Evolutionary conservation across 1,140 invertebrate genomes (phyloP).

Genomic region (Macrocentrus cingulum): DNA sequence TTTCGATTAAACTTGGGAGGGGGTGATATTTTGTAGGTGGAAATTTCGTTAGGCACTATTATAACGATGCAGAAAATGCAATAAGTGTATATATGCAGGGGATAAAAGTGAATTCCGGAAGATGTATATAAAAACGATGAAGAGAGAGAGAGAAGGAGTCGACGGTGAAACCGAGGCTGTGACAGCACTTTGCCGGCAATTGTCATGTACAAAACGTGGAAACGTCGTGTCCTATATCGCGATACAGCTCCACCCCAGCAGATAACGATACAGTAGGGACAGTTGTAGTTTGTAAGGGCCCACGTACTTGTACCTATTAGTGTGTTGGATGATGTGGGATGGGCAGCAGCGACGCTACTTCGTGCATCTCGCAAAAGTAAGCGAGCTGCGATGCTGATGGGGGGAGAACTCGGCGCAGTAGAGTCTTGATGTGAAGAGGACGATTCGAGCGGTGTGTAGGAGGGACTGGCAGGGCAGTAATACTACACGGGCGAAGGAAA

Average conservation of each 20-base stretch:
- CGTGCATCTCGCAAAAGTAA: neutral
- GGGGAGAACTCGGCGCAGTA: too few species aligned
- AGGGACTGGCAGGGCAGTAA: constrained; percentile 11
- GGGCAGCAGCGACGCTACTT: constrained; percentile 5
- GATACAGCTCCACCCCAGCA: neutral
- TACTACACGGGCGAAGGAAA: constrained; percentile 20
- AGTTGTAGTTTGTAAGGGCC: constrained; percentile 21
- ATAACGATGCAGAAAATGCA: too few species aligned
- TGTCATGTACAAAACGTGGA: constrained; percentile 44
- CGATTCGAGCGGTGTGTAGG: neutral
- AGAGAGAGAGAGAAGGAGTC: too few species aligned
- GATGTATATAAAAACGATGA: constrained; percentile 6
- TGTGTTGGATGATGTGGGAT: neutral
- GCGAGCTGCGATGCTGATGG: neutral
- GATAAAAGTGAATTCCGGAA: constrained; percentile 8
- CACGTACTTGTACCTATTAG: constrained; percentile 20
- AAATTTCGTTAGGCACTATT: too few species aligned
- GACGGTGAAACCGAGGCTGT: constrained; percentile 7
- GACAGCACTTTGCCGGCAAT: constrained; percentile 47
- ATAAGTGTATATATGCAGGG: neutral
- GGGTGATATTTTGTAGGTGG: too few species aligned
- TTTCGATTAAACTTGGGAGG: too few species aligned
- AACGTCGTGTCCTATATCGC: constrained; percentile 25
- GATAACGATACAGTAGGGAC: constrained; percentile 37
- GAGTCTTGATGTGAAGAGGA: neutral